These are phyloP conservation scores for Hassar affinis DNA, from an alignment of 2,113 vertebrate genomes.

Conservation along the genomic window DNA sequence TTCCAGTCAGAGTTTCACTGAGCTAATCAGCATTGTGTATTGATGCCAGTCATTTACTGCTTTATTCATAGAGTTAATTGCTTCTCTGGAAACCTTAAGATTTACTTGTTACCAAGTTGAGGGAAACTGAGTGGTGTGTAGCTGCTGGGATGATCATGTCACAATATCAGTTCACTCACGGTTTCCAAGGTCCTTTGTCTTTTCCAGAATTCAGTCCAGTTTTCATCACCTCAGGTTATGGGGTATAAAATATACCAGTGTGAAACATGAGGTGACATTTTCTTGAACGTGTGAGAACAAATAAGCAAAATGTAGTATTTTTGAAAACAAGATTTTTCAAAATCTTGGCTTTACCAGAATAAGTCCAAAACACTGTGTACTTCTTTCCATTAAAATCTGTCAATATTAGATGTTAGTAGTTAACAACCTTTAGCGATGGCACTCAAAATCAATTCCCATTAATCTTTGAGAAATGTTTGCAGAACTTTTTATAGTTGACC, in stretches of 20 bases:
- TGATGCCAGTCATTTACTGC: constrained; percentile 25
- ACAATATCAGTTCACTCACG: constrained; percentile 21
- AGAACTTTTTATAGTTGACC: background rate
- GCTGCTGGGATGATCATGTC: constrained; percentile 11
- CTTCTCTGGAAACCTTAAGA: constrained; percentile 2
- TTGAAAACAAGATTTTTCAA: background rate
- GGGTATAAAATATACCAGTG: background rate
- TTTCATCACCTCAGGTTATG: constrained; percentile 26
- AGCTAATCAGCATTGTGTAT: background rate
- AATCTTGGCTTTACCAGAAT: background rate
- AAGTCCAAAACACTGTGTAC: background rate
- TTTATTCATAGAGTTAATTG: constrained; percentile 41
- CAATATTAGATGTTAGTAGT: background rate
- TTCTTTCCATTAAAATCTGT: background rate
- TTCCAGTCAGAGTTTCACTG: constrained; percentile 7
- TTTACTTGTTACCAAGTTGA: constrained; percentile 27
- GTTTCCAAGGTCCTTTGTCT: constrained; percentile 28
- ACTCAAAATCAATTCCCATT: background rate
- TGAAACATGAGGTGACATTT: constrained; percentile 2
- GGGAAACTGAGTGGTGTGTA: constrained; percentile 7
- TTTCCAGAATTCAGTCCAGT: constrained; percentile 21
- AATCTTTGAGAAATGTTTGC: background rate
- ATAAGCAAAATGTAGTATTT: background rate
- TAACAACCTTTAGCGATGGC: background rate
- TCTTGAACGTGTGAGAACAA: background rate